Percentiles rank a stretch among this genome's conserved stretches.
Conservation (phyloP, 1,140 invertebrate genomes). For the Zaprionus kolodkinae region DNA sequence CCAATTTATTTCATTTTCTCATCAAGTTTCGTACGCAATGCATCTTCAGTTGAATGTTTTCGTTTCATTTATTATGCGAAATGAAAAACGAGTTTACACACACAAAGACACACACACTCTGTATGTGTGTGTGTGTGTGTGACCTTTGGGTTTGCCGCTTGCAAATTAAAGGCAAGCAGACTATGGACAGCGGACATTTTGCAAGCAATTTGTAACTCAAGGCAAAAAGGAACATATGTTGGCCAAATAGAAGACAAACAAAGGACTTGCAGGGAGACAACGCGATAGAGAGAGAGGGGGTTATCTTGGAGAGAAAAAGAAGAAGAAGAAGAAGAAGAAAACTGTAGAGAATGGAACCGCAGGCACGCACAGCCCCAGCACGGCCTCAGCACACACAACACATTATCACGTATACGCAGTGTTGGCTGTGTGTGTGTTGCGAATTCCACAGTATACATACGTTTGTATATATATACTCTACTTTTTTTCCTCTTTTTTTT, state of each 20-base stretch:
- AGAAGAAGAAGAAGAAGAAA: background rate
- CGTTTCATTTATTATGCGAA: constrained; percentile 75
- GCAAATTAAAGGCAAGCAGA: constrained; percentile 59
- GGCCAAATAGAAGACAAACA: constrained; percentile 80
- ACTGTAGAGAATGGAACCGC: constrained; percentile 23
- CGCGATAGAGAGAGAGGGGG: constrained; percentile 22
- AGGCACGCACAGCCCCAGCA: constrained; percentile 13
- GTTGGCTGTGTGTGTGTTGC: constrained; percentile 30
- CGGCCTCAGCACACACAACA: constrained; percentile 31
- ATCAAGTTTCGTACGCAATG: background rate
- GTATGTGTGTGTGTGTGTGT: background rate
- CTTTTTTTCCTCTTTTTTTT: constrained; percentile 51
- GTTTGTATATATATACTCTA: background rate
- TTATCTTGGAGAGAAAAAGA: constrained; percentile 23
- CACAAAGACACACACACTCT: background rate
- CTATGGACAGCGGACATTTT: constrained; percentile 49
- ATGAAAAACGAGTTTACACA: constrained; percentile 77
- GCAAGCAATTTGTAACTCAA: constrained; percentile 67
- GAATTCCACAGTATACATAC: constrained; percentile 32
- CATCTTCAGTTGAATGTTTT: constrained; percentile 48
- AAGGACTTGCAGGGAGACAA: constrained; percentile 45
- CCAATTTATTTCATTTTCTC: constrained; percentile 49
- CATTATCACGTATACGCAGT: constrained; percentile 73
- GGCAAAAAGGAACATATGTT: constrained; percentile 73
- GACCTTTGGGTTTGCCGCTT: constrained; percentile 39